Conservation (phyloP, 2,888 invertebrate genomes). For the Exephanes ischioxanthus region DNA sequence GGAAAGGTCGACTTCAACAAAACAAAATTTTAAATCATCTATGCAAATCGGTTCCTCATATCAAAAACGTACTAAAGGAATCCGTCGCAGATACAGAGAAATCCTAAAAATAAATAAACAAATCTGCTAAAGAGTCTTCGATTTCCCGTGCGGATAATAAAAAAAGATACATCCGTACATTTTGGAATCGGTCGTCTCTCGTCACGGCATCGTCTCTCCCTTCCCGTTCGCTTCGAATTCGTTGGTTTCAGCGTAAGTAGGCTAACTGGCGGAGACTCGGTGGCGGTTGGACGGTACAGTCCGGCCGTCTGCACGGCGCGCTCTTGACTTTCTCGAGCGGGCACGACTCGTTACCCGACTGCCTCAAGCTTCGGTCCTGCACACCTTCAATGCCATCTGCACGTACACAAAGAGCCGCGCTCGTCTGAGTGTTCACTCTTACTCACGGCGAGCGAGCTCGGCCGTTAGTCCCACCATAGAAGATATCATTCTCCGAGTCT, state of each 20-base stretch:
- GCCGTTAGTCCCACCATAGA: constrained; percentile 22
- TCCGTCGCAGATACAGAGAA: background rate
- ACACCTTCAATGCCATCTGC: constrained; percentile 24
- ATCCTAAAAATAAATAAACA: background rate
- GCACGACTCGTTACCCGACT: constrained; percentile 65
- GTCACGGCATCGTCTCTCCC: constrained; percentile 24
- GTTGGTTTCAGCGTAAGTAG: constrained; percentile 77
- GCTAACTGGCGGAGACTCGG: constrained; percentile 77
- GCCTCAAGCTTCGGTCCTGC: constrained; percentile 44
- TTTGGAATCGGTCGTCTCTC: background rate
- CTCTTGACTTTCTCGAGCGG: constrained; percentile 82
- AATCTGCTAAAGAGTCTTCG: background rate
- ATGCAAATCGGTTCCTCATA: too few species aligned
- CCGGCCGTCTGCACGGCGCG: constrained; percentile 70
- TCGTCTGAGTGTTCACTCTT: constrained; percentile 45
- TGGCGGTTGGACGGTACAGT: constrained; percentile 41
- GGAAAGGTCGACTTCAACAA: too few species aligned
- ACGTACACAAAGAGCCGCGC: constrained; percentile 25
- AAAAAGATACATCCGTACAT: background rate
- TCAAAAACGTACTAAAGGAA: too few species aligned
- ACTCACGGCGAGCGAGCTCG: constrained; percentile 44
- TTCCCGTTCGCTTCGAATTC: constrained; percentile 56
- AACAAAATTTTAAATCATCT: too few species aligned
- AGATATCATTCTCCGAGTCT: constrained; percentile 28
- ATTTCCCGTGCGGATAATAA: background rate